A percentile compares a stretch with the other conserved stretches of the same genome.
Evolutionary conservation across 2,888 invertebrate genomes (phyloP).

Genomic region (Platycheirus rosarum): DNA sequence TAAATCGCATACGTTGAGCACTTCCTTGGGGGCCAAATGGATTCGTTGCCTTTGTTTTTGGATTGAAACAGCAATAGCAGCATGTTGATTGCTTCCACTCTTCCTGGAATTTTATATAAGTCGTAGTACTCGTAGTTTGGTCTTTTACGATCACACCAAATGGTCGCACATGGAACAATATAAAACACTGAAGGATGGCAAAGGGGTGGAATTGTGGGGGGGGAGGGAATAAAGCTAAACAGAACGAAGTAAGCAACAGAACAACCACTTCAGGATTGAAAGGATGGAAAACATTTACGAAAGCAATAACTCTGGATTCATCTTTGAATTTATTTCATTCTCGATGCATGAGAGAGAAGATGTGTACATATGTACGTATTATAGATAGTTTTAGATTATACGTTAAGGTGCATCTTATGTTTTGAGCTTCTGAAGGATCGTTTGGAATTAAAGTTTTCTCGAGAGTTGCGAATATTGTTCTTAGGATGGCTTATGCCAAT

Average conservation of each 20-base stretch:
- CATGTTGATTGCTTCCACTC: conserved; percentile 68
- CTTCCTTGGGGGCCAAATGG: conserved; percentile 42
- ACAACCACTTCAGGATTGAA: conserved; percentile 45
- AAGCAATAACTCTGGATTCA: conserved; percentile 64
- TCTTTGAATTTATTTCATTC: conserved; percentile 60
- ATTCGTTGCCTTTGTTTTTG: conserved; percentile 54
- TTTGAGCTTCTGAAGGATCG: conserved; percentile 32
- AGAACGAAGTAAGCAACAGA: conserved; percentile 44
- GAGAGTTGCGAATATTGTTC: neutral
- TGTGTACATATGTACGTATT: neutral
- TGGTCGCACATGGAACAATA: conserved; percentile 61
- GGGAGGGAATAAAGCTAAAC: conserved; percentile 5
- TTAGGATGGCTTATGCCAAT: conserved; percentile 30
- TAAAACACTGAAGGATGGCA: conserved; percentile 9
- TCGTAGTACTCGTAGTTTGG: conserved; percentile 48
- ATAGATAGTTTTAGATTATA: neutral
- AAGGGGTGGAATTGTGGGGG: neutral
- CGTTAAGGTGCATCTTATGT: conserved; percentile 6
- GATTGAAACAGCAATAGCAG: conserved; percentile 21
- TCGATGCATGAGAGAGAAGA: conserved; percentile 21
- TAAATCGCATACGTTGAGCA: conserved; percentile 68
- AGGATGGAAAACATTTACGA: conserved; percentile 61
- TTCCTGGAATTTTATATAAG: conserved; percentile 50
- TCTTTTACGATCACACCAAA: conserved; percentile 69
- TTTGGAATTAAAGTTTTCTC: conserved; percentile 23